phyloP scores from a whole-genome alignment of 2,888 invertebrate genomes.

The Bedellia somnulentella region DNA sequence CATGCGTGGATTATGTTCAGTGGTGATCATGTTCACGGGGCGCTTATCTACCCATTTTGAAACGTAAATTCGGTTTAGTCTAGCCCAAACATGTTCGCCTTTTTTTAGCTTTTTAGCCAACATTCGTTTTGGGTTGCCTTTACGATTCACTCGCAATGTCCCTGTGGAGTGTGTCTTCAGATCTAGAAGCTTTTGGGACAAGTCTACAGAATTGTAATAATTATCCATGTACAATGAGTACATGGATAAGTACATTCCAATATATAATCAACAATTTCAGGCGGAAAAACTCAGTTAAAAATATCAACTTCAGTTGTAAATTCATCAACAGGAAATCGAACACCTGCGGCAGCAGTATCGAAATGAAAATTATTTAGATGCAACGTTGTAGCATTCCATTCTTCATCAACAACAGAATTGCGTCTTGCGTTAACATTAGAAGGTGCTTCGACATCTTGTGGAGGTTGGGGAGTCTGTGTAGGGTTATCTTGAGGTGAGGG shows the following conservation, averaged over 20 bases:
- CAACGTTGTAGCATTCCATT: no score
- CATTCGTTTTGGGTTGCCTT: neutral
- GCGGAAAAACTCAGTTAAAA: constrained; percentile 5
- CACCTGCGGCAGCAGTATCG: no score
- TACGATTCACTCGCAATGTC: neutral
- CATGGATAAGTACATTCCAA: constrained; percentile 6
- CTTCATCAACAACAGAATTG: no score
- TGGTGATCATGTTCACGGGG: neutral
- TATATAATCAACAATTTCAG: constrained; percentile 4
- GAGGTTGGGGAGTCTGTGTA: no score
- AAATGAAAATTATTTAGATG: no score
- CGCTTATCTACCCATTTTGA: neutral
- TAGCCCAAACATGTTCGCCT: neutral
- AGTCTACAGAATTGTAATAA: neutral
- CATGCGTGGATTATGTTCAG: neutral
- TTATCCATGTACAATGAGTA: no score
- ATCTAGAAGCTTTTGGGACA: neutral
- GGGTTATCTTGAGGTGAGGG: no score
- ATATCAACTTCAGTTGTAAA: constrained; percentile 6
- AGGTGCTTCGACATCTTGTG: no score
- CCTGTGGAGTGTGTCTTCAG: neutral
- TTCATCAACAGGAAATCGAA: no score
- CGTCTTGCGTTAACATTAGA: no score
- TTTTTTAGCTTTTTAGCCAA: neutral
- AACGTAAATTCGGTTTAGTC: neutral